Base-by-base conservation (phyloP, 2,888 invertebrate genomes). In the Troides helena region DNA sequence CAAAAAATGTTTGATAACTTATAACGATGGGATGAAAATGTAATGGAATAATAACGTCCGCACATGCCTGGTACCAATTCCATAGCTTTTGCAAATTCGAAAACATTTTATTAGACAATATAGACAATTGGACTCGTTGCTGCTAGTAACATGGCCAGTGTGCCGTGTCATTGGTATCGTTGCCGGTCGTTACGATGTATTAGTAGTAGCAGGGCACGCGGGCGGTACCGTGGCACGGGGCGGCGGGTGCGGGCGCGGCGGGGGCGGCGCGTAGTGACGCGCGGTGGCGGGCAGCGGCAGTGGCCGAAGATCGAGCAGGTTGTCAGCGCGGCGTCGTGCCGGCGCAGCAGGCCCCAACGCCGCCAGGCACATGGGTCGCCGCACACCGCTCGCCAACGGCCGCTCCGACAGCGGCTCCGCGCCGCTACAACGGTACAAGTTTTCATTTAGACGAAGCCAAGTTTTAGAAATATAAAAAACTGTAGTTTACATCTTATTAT, bases 221-320 rank as follows among this genome's bases (percentile, higher is more conserved):
- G 69, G 3, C n/a, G n/a, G 50, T 56, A 61, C 36, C 69, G 66
- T 39, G 62, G 62, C 46, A 8, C 69, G 65, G 72, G 67, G 68
- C 7, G 58, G 23, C 43, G 62, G 65, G 18, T 71, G 74, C 62
- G 68, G 61, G 69, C 63, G 95, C 63, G 96, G 94, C 0, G 92
- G 89, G 0, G 96, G 96, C 59, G 94, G 94, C 73, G 94, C 94
- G 87, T 97, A 97, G 78, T 95, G 94, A 76, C 96, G 91, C 0
- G 97, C 97, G 69, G 97, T 97, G 80, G 96, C 85, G 65, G 95
- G 94, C 58, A 96, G 96, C 93, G 96, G 94, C 80, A 97, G 95
- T 74, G 97, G 90, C 78, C 95, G 94, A 75, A 97, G 92, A 78
- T 95, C 94, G 74, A 97, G 88, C 72, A 97, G 94, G 89, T 96